A percentile compares a stretch with the other conserved stretches of the same genome.
phyloP scores from a whole-genome alignment of 2,797 vertebrate genomes.

The Geotrypetes seraphini region DNA sequence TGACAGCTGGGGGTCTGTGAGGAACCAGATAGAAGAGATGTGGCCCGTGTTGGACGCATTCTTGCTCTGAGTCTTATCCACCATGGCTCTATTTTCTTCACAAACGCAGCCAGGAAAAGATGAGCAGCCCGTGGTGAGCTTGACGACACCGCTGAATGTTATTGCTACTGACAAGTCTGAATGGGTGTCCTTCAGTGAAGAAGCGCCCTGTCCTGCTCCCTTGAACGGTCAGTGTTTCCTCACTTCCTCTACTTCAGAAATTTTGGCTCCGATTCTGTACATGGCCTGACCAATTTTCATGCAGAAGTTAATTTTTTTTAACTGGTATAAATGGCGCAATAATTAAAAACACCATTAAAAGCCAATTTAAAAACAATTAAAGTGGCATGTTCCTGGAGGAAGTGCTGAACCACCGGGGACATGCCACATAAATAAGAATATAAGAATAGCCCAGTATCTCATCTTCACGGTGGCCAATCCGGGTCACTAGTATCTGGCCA shows the following conservation, averaged over 20 bases:
- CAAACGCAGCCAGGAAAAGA: conserved; percentile 35
- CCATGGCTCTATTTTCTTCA: conserved; percentile 1
- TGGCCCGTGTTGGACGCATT: not conserved
- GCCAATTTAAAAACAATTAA: too few relatives aligned
- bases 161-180: conserved; percentile 54
- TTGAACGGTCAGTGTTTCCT: conserved; percentile 29
- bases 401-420: too few relatives aligned
- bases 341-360: too few relatives aligned
- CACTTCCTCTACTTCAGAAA: not conserved
- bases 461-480: too few relatives aligned
- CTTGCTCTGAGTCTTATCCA: accelerated
- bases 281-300: too few relatives aligned
- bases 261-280: too few relatives aligned
- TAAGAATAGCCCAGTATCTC: too few relatives aligned
- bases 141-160: conserved; percentile 50
- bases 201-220: conserved; percentile 26
- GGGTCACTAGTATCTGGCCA: too few relatives aligned
- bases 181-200: conserved; percentile 65
- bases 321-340: too few relatives aligned
- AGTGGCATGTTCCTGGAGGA: too few relatives aligned
- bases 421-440: too few relatives aligned
- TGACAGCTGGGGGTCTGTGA: not conserved
- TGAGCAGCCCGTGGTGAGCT: conserved; percentile 40
- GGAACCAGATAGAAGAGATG: not conserved
- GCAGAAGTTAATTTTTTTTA: too few relatives aligned